Evolutionary conservation across 2,888 invertebrate species (phyloP), one percentile per base, ranked within the genome.

Genomic region (Stenolophus ochropezus): DNA sequence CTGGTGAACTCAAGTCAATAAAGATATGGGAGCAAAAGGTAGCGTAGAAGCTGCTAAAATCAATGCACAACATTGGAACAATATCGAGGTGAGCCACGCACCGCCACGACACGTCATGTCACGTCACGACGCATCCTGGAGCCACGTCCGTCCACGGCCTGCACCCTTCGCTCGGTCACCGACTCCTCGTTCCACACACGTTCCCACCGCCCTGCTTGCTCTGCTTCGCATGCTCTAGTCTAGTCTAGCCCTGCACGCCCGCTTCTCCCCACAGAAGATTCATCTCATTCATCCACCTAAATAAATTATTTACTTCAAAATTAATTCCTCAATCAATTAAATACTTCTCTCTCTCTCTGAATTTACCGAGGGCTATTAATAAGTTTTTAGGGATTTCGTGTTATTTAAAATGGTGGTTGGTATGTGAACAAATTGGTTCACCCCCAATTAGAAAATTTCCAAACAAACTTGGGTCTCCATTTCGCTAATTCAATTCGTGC

Each of bases 21-120:
- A 61, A 90, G 91, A 91, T 89, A 94, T 94, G 94, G 94, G 94
- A 91, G 94, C 94, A 90, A 94, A 94, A 92, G 94, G 94, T 90
- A 94, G 94, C 92, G 94, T 94, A 90, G 94, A 94, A 90, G 94
- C 94, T 88, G 94, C 93, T 89, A 94, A 94, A 92, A 93, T 94
- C 91, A 94, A 94, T 91, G 93, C 94, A 91, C 94, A 94, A 91
- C 94, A 93, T 91, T 94, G 94, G 94, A 94, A 93, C 91, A 94
- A 94, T 91, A 91, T 94, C 88, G 94, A 94, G 94, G 94, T 94
- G 93, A 91, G 92, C 91, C 89, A 73, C 79, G 82, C 51, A 78
- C 76, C 80, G 73, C 65, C 49, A 73, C 73, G 47, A 73, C 73
- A 73, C 73, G 73, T 73, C 47, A 47, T 49, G 73, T 73, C 47